Evolutionary conservation across 2,888 invertebrate species (phyloP), one percentile per base, ranked within the genome.

Genomic region (Agriopis leucophaearia): DNA sequence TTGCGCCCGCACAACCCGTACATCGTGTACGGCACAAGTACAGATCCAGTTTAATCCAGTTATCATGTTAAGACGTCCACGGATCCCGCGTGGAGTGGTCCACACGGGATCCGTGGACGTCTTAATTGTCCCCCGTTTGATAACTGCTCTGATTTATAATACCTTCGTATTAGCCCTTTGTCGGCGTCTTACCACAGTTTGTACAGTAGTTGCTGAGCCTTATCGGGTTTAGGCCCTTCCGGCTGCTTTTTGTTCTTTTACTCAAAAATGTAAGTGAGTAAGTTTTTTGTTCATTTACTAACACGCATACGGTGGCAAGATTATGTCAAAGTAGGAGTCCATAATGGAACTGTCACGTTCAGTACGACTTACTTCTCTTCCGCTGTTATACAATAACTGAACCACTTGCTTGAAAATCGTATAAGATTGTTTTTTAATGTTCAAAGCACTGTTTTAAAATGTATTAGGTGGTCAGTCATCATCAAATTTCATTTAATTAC

Each of bases 71-170:
- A 27, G 27, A 27, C 27, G 44, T 64, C 59, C 66, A 60, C 51
- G 50, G 42, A 63, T 52, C 61, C 27, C 27, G 27, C 56, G 27
- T 51, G 73, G 87, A 92, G 5, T 27, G 45, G 44, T 64, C 59
- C 66, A 60, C 51, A 60, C 55, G 58, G 55, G 42, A 63, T 52
- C 61, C 60, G 27, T 51, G 73, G 87, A 92, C 88, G 85, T 91
- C 92, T 92, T 93, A 92, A 92, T 92, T 91, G 92, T 89, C 83
- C 75, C 75, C 27, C 45, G 47, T 82, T 80, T 77, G 91, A 92
- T 92, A 90, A 87, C 88, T 85, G 80, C 76, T 80, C 77, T 90
- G 92, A 94, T 94, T 94, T 93, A 93, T 93, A 92, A 87, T 84
- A 82, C 85, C 81, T 85, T 80, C 35, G 59, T 60, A 64, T 68